Base-by-base conservation (phyloP, 2,797 vertebrate species). In the Molossus alvarezi region DNA sequence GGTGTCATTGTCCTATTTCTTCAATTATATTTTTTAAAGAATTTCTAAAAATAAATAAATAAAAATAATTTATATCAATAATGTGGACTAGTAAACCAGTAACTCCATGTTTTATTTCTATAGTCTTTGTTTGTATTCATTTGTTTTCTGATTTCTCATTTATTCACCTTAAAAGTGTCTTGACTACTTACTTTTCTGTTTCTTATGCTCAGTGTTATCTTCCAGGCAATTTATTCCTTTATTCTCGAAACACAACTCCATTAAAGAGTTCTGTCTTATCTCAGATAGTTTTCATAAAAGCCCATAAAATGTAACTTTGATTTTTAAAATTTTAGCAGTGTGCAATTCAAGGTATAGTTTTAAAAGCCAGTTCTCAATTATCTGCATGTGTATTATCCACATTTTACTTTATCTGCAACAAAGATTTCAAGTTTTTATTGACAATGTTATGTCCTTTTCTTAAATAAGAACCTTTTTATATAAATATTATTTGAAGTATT, bases 11-110 rank as follows among this genome's bases (percentile, higher is more conserved):
- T 86, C 57, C 65, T 67, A 9, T 6, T n/a, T 94, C 21, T 65
- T 27, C 21, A 79, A 86, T 92, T 95, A 45, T 45, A 91, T 86
- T 75, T 96, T 83, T 83, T 76, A 48, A 88, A 94, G 33, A 93
- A 91, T 84, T 65, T 96, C 41, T 94, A 0, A 37, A 75, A 51
- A 48, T 72, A 41, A 77, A 48, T 27, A 62, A 62, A 33, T 75
- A 51, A 45, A 45, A 83, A 90, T n/a, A 86, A 89, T 94, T 71
- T 97, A 48, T 79, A 12, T 79, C 25, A 29, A 6, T 18, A 69
- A 5, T 3, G 0, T 29, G 79, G 17, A 53, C 60, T 96, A 88
- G 5, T 0, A 45, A 62, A 60, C 45, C 53, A 89, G 27, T 89
- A 93, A 82, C 45, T 73, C 60, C 18, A 55, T 88, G 5, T 23